Evolutionary conservation across 2,113 vertebrate species (phyloP).

Genomic region (Myotis brandtii): DNA sequence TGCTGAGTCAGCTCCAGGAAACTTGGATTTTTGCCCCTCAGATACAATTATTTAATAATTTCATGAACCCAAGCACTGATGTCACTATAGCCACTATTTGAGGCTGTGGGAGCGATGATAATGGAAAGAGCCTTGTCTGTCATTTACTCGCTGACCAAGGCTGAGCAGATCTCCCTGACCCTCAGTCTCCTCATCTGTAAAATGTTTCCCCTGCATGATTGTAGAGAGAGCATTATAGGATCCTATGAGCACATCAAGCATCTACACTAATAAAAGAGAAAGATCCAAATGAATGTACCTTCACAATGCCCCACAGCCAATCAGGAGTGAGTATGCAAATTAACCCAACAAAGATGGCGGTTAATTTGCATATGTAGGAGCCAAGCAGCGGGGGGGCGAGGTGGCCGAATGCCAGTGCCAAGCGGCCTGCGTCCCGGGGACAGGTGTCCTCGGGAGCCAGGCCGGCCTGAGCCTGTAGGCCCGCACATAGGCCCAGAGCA

Average conservation of each 20-base stretch:
- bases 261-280: no score
- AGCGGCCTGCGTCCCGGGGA: no score
- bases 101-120: rapidly evolving
- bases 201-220: not conserved
- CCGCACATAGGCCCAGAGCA: no score
- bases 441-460: no score
- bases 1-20: not conserved
- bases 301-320: no score
- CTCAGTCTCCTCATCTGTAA: not conserved
- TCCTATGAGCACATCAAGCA: not conserved
- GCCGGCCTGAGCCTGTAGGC: no score
- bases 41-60: not conserved
- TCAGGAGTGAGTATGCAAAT: no score
- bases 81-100: no score
- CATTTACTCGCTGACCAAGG: not conserved
- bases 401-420: rapidly evolving
- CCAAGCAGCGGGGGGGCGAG: no score
- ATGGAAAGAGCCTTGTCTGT: not conserved
- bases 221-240: not conserved
- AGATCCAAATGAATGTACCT: no score
- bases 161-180: not conserved
- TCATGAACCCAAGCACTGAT: not conserved
- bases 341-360: no score
- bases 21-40: not conserved
- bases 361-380: no score